Conservation (phyloP, 2,797 vertebrate species). For the Cheirogaleus major region DNA sequence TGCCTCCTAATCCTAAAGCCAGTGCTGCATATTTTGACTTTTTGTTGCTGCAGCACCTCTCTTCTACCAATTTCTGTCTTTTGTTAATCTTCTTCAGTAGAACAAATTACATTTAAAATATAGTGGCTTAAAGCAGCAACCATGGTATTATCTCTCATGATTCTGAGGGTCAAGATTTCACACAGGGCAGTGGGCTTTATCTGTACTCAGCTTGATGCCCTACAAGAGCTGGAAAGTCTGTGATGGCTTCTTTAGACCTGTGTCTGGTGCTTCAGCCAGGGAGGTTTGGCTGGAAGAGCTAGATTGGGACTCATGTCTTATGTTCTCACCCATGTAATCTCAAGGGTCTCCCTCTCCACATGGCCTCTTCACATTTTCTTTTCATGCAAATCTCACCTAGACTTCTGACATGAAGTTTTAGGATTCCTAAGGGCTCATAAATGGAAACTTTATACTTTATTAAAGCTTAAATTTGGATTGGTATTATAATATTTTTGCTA, state of each 20-base stretch:
- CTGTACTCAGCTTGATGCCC: rapidly evolving
- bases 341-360: background rate
- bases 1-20: background rate
- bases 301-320: background rate
- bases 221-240: rapidly evolving
- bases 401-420: background rate
- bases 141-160: background rate
- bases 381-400: background rate
- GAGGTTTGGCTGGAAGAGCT: background rate
- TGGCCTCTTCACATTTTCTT: background rate
- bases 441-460: background rate
- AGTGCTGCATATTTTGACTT: background rate
- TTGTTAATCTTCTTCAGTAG: background rate
- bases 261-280: rapidly evolving
- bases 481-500: background rate
- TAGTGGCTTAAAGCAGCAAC: background rate
- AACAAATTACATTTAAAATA: background rate
- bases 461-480: background rate
- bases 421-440: background rate
- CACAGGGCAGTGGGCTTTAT: background rate
- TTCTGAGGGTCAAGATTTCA: background rate
- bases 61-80: background rate
- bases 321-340: background rate
- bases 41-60: background rate
- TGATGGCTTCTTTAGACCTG: no score